Evolutionary conservation across 2,797 vertebrate genomes (phyloP).

Genomic region (Neopelma chrysocephalum): DNA sequence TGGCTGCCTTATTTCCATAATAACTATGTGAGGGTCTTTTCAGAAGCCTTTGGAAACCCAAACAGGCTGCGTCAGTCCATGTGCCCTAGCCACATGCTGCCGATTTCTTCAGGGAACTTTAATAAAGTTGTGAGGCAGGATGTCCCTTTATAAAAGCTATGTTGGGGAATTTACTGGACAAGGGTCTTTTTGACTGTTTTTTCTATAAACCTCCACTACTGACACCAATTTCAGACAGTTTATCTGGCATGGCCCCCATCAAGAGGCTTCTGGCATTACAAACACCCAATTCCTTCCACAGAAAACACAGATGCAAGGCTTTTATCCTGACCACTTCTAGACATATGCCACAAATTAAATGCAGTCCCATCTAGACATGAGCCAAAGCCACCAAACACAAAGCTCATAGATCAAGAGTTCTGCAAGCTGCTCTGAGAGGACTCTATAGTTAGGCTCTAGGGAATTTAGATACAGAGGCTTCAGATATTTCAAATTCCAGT

Average conservation of each 20-base stretch:
- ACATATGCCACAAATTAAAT: neutral
- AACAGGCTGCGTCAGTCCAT: neutral
- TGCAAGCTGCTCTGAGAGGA: neutral
- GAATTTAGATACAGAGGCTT: neutral
- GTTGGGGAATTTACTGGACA: neutral
- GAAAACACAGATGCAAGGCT: neutral
- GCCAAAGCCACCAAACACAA: neutral
- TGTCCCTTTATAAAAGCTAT: neutral
- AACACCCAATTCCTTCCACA: neutral
- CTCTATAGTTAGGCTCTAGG: neutral
- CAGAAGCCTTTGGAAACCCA: neutral
- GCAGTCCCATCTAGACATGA: neutral
- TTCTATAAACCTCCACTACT: neutral
- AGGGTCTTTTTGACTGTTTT: neutral
- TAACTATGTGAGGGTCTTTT: neutral
- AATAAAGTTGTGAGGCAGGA: neutral
- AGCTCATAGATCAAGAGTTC: neutral
- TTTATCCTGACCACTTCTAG: constrained; percentile 1
- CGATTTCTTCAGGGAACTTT: neutral
- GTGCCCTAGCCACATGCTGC: neutral
- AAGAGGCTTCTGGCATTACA: neutral
- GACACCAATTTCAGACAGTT: neutral
- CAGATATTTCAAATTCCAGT: neutral
- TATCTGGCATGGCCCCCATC: neutral
- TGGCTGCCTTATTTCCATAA: neutral